Base-by-base conservation (phyloP, 1,140 invertebrate genomes). In the Sinella curviseta region DNA sequence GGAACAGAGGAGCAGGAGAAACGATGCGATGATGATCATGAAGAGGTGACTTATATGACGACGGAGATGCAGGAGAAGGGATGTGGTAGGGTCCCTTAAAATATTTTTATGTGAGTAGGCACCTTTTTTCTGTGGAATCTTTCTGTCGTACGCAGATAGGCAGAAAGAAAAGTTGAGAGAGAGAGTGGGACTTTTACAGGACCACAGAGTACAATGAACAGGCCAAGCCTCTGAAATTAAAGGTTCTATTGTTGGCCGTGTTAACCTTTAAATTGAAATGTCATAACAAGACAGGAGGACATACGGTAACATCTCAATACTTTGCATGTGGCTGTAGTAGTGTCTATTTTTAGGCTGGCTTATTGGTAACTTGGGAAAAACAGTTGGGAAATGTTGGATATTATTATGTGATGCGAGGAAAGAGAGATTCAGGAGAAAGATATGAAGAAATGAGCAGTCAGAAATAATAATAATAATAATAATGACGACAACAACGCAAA, bases 191-290 rank as follows among this genome's bases (percentile, higher is more conserved):
- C n/a, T n/a, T 20, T 48, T 12, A 48, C 39, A 20, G 8, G 20
- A 30, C 65, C 65, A 70, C 65, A 31, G 30, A 33, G 26, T 8
- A 70, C 65, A 70, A 70, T 70, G 31, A 3, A 4, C 24, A 24
- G 12, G 30, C 65, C 65, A 70, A 70, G 65, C 65, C 65, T 70
- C 8, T 12, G 30, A 70, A 70, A 70, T 70, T 70, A 31, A 70
- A 70, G 8, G 65, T 33, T 70, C 4, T 24, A 31, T 33, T 70
- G 26, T 33, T 17, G 31, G 3, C 31, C 65, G 26, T 70, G 65
- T 70, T 31, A 70, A 70, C 3, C 31, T 70, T 33, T 33, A 70
- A 70, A 70, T 70, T 70, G 65, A 70, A 70, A 70, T 70, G 65
- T 70, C 65, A 70, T 70, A 70, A 70, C 65, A 70, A 24, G 24